These are phyloP conservation scores for Phenganax stokvisi DNA, from an alignment of 92 coral and sea anemone species.

Conservation along the genomic window DNA sequence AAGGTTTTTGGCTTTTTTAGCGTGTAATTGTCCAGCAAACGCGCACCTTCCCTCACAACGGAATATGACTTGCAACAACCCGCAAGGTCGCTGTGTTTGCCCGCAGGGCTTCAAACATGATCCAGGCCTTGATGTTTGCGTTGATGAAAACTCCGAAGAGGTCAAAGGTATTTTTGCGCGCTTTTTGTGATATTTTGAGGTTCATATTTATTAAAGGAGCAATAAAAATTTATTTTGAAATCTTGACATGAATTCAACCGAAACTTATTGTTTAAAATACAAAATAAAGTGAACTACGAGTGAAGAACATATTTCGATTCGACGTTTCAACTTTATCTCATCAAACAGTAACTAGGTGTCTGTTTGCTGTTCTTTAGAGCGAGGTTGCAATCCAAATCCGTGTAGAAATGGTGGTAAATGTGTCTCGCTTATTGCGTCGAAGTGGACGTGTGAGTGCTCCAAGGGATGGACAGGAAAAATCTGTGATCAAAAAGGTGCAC, in stretches of 20 bases:
- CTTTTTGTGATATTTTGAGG: no score
- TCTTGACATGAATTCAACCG: no score
- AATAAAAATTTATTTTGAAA: not conserved
- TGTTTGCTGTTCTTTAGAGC: not conserved
- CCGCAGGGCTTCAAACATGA: constrained; percentile 19
- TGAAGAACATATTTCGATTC: no score
- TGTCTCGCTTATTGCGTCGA: not conserved
- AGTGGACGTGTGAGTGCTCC: constrained; percentile 61
- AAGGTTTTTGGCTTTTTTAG: not conserved
- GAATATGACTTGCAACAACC: constrained; percentile 33
- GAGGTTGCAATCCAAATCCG: constrained; percentile 34
- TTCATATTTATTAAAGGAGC: not conserved
- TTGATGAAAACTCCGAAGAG: not conserved
- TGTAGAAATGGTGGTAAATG: constrained; percentile 78
- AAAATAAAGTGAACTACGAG: no score
- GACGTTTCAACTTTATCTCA: no score
- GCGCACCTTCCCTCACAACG: constrained; percentile 17
- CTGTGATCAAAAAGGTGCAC: constrained; percentile 44
- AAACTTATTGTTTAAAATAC: no score
- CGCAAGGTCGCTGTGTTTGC: constrained; percentile 28
- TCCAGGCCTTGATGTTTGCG: constrained; percentile 23
- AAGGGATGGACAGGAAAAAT: constrained; percentile 60
- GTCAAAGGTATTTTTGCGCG: not conserved
- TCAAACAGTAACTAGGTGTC: no score
- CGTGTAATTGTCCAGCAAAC: constrained; percentile 31